Conservation (phyloP, 1,140 invertebrate species). For the Meloidogyne hapla region DNA sequence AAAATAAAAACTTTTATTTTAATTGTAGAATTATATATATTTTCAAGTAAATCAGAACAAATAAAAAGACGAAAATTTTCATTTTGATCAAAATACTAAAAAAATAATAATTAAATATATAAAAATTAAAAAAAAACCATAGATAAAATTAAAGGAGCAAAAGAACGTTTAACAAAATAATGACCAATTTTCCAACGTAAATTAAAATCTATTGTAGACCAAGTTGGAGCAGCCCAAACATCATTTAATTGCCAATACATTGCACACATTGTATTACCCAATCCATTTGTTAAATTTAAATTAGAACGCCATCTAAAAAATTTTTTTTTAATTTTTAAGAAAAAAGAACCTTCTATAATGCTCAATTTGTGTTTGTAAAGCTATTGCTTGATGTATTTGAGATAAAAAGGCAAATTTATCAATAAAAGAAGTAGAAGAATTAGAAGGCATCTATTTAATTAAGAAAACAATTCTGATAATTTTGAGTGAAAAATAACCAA, state of each 20-base stretch:
- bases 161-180: conserved; percentile 58
- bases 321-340: neutral
- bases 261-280: conserved; percentile 79
- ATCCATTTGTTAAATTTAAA: conserved; percentile 54
- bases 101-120: neutral
- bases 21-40: neutral
- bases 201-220: conserved; percentile 78
- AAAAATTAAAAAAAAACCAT: conserved; percentile 39
- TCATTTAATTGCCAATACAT: conserved; percentile 91
- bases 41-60: neutral
- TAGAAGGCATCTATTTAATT: neutral
- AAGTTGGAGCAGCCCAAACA: conserved; percentile 91
- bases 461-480: neutral
- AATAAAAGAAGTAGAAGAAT: conserved; percentile 31
- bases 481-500: conserved; percentile 57
- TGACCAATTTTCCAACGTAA: conserved; percentile 58
- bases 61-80: neutral
- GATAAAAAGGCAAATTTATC: conserved; percentile 57
- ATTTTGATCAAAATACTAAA: neutral
- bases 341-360: conserved; percentile 76
- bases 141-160: conserved; percentile 50
- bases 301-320: conserved; percentile 53
- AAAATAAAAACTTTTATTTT: neutral
- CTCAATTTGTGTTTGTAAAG: conserved; percentile 83
- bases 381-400: conserved; percentile 80